These are phyloP conservation scores for Gadus macrocephalus DNA, from an alignment of 2,113 vertebrate species.

Conservation along the genomic window DNA sequence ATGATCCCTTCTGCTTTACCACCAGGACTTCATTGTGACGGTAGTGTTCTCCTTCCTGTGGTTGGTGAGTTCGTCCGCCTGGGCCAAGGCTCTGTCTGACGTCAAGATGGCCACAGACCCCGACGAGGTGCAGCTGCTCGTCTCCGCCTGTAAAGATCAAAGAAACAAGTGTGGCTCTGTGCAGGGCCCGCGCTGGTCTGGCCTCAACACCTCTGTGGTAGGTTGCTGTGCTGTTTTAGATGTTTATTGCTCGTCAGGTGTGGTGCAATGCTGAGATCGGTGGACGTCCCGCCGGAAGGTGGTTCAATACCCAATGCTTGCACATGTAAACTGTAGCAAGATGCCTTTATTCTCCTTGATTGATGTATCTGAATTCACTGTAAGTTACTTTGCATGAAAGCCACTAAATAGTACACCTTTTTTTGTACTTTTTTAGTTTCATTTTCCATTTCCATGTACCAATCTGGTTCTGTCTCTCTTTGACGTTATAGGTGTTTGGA, in stretches of 20 bases:
- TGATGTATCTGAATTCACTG: too few species aligned
- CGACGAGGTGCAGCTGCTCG: constrained; percentile 84
- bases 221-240: constrained; percentile 39
- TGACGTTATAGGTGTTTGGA: constrained; percentile 84
- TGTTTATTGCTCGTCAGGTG: too few species aligned
- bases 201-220: constrained; percentile 96
- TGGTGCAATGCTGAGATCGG: too few species aligned
- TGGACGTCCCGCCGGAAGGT: too few species aligned
- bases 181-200: constrained; percentile 88
- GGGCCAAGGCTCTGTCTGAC: constrained; percentile 96
- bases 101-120: constrained; percentile 92
- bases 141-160: constrained; percentile 90
- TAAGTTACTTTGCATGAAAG: too few species aligned
- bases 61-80: constrained; percentile 94
- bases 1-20: not conserved
- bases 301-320: not conserved
- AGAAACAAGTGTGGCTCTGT: constrained; percentile 86
- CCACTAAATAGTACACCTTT: not conserved
- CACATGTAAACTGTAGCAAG: not conserved
- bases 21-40: constrained; percentile 93
- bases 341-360: too few species aligned
- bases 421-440: not conserved
- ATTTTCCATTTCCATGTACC: not conserved
- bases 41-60: constrained; percentile 98
- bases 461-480: not conserved